These are phyloP conservation scores for Epinephelus awoara DNA, from an alignment of 2,797 vertebrate genomes.

Conservation along the genomic window DNA sequence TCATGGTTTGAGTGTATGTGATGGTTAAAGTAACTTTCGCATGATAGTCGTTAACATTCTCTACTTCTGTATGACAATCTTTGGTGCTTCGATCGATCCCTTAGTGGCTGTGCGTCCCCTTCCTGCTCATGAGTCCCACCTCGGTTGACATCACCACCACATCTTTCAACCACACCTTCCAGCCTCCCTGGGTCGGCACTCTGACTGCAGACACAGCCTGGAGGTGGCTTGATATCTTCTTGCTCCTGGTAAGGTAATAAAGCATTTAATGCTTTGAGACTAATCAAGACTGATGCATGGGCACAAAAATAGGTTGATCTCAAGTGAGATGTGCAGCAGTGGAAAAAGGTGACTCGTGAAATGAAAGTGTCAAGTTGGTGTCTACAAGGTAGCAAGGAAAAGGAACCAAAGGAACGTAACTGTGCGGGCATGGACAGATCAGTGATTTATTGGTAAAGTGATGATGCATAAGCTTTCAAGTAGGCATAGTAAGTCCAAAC, in stretches of 20 bases:
- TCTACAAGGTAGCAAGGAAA: too few relatives aligned
- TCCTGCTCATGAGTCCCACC: slow-evolving; percentile 77
- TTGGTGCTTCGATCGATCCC: neutral
- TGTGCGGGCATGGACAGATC: neutral
- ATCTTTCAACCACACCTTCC: slow-evolving; percentile 75
- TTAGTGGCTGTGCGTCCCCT: slow-evolving; percentile 81
- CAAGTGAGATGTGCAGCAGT: neutral
- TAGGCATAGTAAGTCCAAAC: too few relatives aligned
- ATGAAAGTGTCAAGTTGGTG: neutral
- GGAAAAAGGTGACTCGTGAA: neutral
- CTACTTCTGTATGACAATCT: too few relatives aligned
- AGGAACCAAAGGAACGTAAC: neutral
- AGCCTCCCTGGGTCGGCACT: slow-evolving; percentile 82
- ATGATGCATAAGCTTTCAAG: too few relatives aligned
- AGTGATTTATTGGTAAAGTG: neutral
- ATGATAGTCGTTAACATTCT: too few relatives aligned
- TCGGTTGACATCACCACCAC: slow-evolving; percentile 79
- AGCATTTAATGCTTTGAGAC: neutral
- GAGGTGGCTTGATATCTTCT: slow-evolving; percentile 81
- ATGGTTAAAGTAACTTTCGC: too few relatives aligned
- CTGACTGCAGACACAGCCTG: slow-evolving; percentile 68
- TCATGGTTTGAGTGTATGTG: too few relatives aligned
- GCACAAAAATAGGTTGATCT: neutral
- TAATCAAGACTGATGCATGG: neutral
- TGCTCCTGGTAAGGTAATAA: slow-evolving; percentile 58